These are phyloP conservation scores for Phoeniculus purpureus DNA, from an alignment of 2,797 vertebrate species.

Conservation along the genomic window DNA sequence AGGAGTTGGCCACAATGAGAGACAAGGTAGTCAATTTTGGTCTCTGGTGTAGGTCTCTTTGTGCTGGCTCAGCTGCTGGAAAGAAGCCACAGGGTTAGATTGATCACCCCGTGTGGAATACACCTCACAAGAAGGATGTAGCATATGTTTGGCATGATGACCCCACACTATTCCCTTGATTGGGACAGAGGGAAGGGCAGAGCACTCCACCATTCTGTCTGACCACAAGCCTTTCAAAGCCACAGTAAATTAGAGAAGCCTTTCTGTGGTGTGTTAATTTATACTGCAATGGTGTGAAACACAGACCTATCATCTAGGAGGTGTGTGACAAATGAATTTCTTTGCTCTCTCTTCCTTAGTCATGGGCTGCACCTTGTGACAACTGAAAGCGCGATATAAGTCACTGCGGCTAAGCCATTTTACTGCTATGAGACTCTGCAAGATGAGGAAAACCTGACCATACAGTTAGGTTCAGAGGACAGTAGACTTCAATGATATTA, in stretches of 20 bases:
- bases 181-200: not conserved
- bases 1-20: not conserved
- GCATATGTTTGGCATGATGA: not conserved
- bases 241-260: not conserved
- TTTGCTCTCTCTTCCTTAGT: not conserved
- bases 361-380: not conserved
- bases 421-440: not conserved
- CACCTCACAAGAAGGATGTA: constrained; percentile 26
- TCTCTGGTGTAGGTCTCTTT: not conserved
- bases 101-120: not conserved
- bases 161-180: not conserved
- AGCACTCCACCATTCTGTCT: not conserved
- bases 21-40: not conserved
- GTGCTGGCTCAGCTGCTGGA: constrained; percentile 60
- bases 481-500: not conserved
- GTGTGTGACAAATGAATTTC: not conserved
- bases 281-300: not conserved
- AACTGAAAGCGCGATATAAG: not conserved
- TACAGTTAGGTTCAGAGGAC: not conserved
- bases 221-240: not conserved
- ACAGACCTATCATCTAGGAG: fast-evolving
- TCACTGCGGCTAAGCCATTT: not conserved
- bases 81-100: not conserved
- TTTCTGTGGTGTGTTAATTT: not conserved
- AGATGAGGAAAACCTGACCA: not conserved